These are phyloP conservation scores for Belgica antarctica DNA, from an alignment of 2,888 invertebrate genomes.

Conservation along the genomic window DNA sequence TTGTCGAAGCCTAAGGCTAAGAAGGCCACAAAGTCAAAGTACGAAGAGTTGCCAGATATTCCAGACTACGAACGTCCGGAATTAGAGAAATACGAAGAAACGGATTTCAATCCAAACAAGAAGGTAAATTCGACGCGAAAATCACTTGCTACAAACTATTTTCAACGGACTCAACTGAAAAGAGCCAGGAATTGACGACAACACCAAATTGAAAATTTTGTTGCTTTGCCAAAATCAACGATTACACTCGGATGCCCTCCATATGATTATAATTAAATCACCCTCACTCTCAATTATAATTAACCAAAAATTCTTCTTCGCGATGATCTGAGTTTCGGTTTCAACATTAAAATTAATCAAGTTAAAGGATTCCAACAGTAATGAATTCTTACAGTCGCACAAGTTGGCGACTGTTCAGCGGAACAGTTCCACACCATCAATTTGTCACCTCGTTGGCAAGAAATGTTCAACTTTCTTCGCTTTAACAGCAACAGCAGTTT, in stretches of 20 bases:
- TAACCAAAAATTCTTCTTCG: slow-evolving; percentile 1
- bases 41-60: slow-evolving; percentile 59
- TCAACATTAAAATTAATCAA: neutral
- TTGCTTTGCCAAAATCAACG: slow-evolving; percentile 18
- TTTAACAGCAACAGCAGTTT: too few species aligned
- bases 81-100: slow-evolving; percentile 64
- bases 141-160: too few species aligned
- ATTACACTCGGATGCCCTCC: too few species aligned
- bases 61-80: slow-evolving; percentile 72
- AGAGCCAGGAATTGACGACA: neutral
- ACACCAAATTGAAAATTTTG: slow-evolving; percentile 24
- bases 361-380: neutral
- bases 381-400: neutral
- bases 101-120: slow-evolving; percentile 55
- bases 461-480: too few species aligned
- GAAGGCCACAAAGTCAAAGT: slow-evolving; percentile 54
- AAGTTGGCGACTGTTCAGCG: neutral
- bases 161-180: too few species aligned
- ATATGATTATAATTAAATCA: slow-evolving; percentile 4
- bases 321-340: neutral
- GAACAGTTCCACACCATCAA: too few species aligned
- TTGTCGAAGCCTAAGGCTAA: slow-evolving; percentile 54
- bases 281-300: slow-evolving; percentile 3
- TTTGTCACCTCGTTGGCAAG: too few species aligned
- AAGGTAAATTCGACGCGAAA: too few species aligned